Evolutionary conservation across 2,888 invertebrate species (phyloP).

Genomic region (Drosophila cognata): DNA sequence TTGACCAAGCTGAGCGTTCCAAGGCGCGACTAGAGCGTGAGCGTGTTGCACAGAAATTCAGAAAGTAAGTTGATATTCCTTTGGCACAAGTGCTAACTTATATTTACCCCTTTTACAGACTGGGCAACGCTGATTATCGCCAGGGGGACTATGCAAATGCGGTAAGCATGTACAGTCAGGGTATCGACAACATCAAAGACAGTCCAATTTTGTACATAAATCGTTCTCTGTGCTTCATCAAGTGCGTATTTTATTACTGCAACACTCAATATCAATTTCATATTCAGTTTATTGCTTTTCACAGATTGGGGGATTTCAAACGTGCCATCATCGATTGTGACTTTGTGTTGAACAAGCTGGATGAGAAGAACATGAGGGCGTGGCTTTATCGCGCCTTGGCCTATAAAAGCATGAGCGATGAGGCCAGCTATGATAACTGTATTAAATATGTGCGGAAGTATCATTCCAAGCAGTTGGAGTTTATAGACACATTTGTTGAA

Average conservation of each 20-base stretch:
- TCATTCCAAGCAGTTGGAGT: slow-evolving; percentile 88
- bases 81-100: background rate
- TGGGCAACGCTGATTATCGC: slow-evolving; percentile 90
- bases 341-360: slow-evolving; percentile 89
- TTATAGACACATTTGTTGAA: slow-evolving; percentile 87
- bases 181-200: slow-evolving; percentile 91
- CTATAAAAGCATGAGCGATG: slow-evolving; percentile 87
- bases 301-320: slow-evolving; percentile 85
- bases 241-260: slow-evolving; percentile 58
- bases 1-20: slow-evolving; percentile 89
- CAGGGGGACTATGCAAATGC: slow-evolving; percentile 90
- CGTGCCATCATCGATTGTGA: slow-evolving; percentile 90
- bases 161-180: slow-evolving; percentile 90
- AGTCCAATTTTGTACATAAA: slow-evolving; percentile 92
- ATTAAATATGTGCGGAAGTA: slow-evolving; percentile 87
- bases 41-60: slow-evolving; percentile 90
- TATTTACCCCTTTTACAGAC: slow-evolving; percentile 78
- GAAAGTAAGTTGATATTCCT: slow-evolving; percentile 83
- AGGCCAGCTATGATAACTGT: slow-evolving; percentile 87
- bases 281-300: background rate
- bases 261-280: background rate
- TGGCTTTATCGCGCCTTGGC: slow-evolving; percentile 91
- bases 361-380: slow-evolving; percentile 91
- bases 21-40: slow-evolving; percentile 88
- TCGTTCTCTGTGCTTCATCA: slow-evolving; percentile 88